Evolutionary conservation across 2,113 vertebrate genomes (phyloP).

Genomic region (Odobenus rosmarus): DNA sequence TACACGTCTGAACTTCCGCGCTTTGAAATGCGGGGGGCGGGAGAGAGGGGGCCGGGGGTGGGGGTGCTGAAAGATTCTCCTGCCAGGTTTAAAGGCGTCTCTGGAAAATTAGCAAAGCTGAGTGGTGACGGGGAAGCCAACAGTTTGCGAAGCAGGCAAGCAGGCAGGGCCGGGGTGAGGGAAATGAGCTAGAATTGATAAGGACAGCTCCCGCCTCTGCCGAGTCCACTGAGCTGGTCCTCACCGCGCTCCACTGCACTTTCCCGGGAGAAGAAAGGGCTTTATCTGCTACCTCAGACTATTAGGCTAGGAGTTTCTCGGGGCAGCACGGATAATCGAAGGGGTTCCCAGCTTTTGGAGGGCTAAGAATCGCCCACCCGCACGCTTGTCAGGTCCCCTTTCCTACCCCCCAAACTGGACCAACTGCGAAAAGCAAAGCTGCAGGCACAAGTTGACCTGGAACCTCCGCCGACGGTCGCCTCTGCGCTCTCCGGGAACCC

Average conservation of each 20-base stretch:
- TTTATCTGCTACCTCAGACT: conserved; percentile 67
- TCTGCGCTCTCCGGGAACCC: conserved; percentile 48
- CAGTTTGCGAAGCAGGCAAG: conserved; percentile 74
- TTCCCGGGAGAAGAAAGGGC: conserved; percentile 75
- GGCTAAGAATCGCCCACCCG: conserved; percentile 21
- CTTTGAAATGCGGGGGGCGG: neutral
- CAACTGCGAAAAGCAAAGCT: conserved; percentile 54
- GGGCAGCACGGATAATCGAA: conserved; percentile 61
- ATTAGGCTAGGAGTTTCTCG: conserved; percentile 66
- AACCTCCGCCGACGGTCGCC: conserved; percentile 54
- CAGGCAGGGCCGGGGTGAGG: conserved; percentile 72
- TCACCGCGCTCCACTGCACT: conserved; percentile 78
- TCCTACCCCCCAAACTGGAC: conserved; percentile 35
- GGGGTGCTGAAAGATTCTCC: neutral
- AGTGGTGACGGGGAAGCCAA: conserved; percentile 58
- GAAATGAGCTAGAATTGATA: conserved; percentile 76
- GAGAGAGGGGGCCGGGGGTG: neutral
- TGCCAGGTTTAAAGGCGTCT: conserved; percentile 52
- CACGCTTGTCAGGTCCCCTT: neutral
- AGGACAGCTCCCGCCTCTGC: conserved; percentile 79
- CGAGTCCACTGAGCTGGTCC: conserved; percentile 73
- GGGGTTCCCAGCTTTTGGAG: conserved; percentile 34
- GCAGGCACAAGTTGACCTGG: conserved; percentile 60
- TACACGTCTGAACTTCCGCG: conserved; percentile 50
- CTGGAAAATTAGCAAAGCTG: conserved; percentile 67